Percentiles rank a stretch among this genome's conserved stretches.
phyloP scores from a whole-genome alignment of 2,888 invertebrate genomes.

The Schrankia costaestrigalis region DNA sequence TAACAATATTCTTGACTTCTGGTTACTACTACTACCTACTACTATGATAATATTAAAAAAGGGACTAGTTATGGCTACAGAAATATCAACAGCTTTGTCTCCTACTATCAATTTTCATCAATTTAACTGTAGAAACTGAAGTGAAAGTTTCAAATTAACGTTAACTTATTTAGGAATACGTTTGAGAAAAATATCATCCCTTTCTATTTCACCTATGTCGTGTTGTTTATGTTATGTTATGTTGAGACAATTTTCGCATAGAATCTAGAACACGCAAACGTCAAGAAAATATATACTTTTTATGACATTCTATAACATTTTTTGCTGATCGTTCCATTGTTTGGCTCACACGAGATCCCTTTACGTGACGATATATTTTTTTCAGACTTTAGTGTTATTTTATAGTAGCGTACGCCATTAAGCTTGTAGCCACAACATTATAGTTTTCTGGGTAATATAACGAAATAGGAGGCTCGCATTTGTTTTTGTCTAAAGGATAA shows the following conservation, averaged over 20 bases:
- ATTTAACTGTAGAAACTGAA: too few relatives aligned
- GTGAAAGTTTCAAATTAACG: too few relatives aligned
- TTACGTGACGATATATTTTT: constrained; percentile 3
- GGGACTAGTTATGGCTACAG: too few relatives aligned
- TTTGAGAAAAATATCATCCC: too few relatives aligned
- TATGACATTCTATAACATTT: constrained; percentile 5
- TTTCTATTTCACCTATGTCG: constrained; percentile 18
- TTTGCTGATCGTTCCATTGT: constrained; percentile 1
- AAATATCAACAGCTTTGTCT: too few relatives aligned
- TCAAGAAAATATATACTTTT: constrained; percentile 2
- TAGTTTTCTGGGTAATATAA: constrained; percentile 3
- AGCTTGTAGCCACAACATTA: not conserved
- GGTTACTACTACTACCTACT: too few relatives aligned
- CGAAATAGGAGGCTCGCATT: constrained; percentile 4
- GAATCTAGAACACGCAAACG: constrained; percentile 7
- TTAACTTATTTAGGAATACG: too few relatives aligned
- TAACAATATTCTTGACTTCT: too few relatives aligned
- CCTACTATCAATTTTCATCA: too few relatives aligned
- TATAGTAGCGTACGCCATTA: constrained; percentile 2
- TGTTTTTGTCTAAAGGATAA: constrained; percentile 5
- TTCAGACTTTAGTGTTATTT: constrained; percentile 4
- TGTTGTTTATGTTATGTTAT: constrained; percentile 6
- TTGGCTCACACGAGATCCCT: constrained; percentile 1
- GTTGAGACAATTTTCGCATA: constrained; percentile 5
- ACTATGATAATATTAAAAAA: too few relatives aligned